These are phyloP conservation scores for Hesperia comma DNA, from an alignment of 2,888 invertebrate species.

Conservation along the genomic window DNA sequence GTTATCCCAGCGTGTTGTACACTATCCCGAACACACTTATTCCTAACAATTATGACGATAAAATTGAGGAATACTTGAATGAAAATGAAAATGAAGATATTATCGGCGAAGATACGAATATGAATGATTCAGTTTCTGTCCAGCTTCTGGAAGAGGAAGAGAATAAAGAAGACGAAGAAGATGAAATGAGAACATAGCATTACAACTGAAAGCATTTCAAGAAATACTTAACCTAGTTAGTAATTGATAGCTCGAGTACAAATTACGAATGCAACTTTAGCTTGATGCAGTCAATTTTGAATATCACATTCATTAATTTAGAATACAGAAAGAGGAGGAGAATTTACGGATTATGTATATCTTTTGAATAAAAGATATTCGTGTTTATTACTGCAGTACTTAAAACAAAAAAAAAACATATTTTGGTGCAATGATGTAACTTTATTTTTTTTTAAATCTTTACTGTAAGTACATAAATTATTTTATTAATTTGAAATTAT, in stretches of 20 bases:
- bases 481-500: too few relatives aligned
- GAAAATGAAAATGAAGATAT: neutral
- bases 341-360: too few relatives aligned
- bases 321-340: too few relatives aligned
- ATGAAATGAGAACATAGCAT: neutral
- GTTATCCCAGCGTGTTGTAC: neutral
- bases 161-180: neutral
- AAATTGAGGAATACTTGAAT: neutral
- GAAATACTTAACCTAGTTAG: neutral
- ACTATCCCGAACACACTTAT: conserved; percentile 7
- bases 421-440: too few relatives aligned
- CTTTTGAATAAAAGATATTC: too few relatives aligned
- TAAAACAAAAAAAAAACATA: too few relatives aligned
- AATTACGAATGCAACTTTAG: too few relatives aligned
- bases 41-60: neutral
- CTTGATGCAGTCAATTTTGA: too few relatives aligned
- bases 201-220: neutral
- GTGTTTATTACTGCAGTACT: too few relatives aligned
- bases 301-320: too few relatives aligned
- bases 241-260: neutral
- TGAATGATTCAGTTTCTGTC: neutral
- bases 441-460: too few relatives aligned
- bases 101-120: neutral
- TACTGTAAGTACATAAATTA: too few relatives aligned
- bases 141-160: conserved; percentile 1